Conservation (phyloP, 2,797 vertebrate species). For the Melanitta fusca region DNA sequence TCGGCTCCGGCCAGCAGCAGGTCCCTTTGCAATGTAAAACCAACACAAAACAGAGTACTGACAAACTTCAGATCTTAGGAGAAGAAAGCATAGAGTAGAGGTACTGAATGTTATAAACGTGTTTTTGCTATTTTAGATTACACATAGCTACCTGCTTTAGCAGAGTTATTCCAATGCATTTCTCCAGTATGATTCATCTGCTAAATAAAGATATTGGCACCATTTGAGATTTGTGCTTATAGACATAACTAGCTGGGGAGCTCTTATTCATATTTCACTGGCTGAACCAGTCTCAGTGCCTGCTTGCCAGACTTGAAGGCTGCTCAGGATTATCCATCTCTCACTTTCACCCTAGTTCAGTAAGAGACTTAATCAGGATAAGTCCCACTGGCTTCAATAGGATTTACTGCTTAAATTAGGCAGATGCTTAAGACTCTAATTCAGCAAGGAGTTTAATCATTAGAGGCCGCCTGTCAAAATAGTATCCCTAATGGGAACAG, state of each 20-base stretch:
- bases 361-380: slow-evolving; percentile 3
- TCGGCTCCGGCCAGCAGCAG: background rate
- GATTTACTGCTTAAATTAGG: slow-evolving; percentile 58
- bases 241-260: background rate
- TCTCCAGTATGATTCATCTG: background rate
- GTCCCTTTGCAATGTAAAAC: background rate
- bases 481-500: background rate
- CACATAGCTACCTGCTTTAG: background rate
- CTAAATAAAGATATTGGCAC: background rate
- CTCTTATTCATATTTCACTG: slow-evolving; percentile 14
- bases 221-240: background rate
- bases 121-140: background rate
- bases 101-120: background rate
- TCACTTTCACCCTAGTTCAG: slow-evolving; percentile 10
- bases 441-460: slow-evolving; percentile 25
- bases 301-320: slow-evolving; percentile 28
- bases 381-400: slow-evolving; percentile 27
- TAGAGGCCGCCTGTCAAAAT: background rate
- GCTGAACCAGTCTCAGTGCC: background rate
- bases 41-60: background rate
- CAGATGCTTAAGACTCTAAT: slow-evolving; percentile 37
- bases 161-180: background rate
- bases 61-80: background rate
- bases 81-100: background rate
- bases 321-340: background rate